A percentile compares a stretch with the other conserved stretches of the same genome.
phyloP scores from a whole-genome alignment of 2,888 invertebrate species.

The Dasypolia templi region DNA sequence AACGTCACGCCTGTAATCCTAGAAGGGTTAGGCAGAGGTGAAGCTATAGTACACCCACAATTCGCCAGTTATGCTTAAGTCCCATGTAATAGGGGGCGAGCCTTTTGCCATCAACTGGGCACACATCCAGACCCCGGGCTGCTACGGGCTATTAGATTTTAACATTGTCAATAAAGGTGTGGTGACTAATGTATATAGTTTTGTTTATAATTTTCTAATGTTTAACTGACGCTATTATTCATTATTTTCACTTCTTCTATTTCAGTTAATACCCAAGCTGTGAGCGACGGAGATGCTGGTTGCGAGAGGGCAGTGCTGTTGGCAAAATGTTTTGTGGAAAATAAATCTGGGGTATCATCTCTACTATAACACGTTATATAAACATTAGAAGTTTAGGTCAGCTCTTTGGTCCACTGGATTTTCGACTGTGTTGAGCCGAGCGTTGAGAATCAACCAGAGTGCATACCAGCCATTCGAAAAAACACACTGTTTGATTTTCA shows the following conservation, averaged over 20 bases:
- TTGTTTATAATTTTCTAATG: background rate
- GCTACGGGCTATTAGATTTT: too few species aligned
- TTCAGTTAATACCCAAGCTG: constrained; percentile 67
- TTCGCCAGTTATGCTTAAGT: too few species aligned
- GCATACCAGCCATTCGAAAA: too few species aligned
- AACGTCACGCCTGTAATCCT: too few species aligned
- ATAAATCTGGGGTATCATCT: constrained; percentile 44
- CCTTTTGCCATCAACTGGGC: too few species aligned
- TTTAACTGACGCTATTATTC: background rate
- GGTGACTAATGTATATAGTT: background rate
- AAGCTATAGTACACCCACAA: too few species aligned
- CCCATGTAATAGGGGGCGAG: too few species aligned
- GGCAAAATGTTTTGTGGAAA: constrained; percentile 41
- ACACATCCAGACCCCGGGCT: too few species aligned
- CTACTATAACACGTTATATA: background rate
- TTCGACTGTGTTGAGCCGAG: too few species aligned
- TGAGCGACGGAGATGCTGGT: constrained; percentile 73
- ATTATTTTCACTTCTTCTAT: background rate
- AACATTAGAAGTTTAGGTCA: background rate
- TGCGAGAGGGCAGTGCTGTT: constrained; percentile 75
- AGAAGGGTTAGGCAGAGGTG: too few species aligned
- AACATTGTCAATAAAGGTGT: background rate
- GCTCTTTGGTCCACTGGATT: background rate
- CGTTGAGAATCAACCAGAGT: too few species aligned
- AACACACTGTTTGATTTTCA: too few species aligned